Evolutionary conservation across 2,888 invertebrate genomes (phyloP).

Genomic region (Leucoma salicis): DNA sequence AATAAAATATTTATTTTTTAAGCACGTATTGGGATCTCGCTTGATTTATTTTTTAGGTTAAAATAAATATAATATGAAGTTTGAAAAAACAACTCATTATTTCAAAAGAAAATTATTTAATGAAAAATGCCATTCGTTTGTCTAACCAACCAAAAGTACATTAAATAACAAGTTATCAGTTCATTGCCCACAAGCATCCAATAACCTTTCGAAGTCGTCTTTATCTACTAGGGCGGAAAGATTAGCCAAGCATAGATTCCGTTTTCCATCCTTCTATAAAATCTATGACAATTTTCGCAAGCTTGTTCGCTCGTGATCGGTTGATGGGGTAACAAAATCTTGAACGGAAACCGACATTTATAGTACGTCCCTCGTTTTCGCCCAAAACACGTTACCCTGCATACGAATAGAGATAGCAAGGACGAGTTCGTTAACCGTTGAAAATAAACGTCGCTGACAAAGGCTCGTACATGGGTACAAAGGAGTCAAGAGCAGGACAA

Average conservation of each 20-base stretch:
- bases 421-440: slow-evolving; percentile 9
- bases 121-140: too few relatives aligned
- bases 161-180: slow-evolving; percentile 19
- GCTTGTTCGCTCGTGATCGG: slow-evolving; percentile 13
- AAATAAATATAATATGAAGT: too few relatives aligned
- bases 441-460: slow-evolving; percentile 14
- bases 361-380: slow-evolving; percentile 11
- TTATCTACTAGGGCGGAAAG: slow-evolving; percentile 31
- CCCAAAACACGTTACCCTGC: slow-evolving; percentile 17
- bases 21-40: too few relatives aligned
- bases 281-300: slow-evolving; percentile 19
- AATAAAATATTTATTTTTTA: too few relatives aligned
- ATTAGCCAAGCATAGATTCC: slow-evolving; percentile 33
- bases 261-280: slow-evolving; percentile 27
- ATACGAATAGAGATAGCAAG: slow-evolving; percentile 11
- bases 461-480: slow-evolving; percentile 11
- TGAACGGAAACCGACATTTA: slow-evolving; percentile 18
- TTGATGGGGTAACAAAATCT: slow-evolving; percentile 17
- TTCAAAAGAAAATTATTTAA: too few relatives aligned
- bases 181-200: slow-evolving; percentile 23
- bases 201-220: slow-evolving; percentile 27
- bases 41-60: too few relatives aligned
- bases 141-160: slow-evolving; percentile 4
- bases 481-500: slow-evolving; percentile 13
- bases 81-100: not conserved